phyloP scores from a whole-genome alignment of 2,113 vertebrate genomes.

The Anolis carolinensis region DNA sequence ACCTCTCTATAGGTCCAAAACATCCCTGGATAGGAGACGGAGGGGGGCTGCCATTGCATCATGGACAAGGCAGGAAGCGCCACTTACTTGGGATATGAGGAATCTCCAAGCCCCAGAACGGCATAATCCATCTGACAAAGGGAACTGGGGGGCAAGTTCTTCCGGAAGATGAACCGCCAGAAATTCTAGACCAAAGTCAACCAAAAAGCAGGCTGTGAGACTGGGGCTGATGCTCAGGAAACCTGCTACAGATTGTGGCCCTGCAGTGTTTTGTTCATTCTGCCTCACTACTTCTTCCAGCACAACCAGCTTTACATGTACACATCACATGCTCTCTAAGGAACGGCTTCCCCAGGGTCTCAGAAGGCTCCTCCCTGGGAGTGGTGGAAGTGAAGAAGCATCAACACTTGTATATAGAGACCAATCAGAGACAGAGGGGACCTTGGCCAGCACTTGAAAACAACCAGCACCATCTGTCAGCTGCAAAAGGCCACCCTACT shows the following conservation, averaged over 20 bases:
- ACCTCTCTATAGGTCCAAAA: too few relatives aligned
- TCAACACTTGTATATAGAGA: too few relatives aligned
- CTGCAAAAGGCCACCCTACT: too few relatives aligned
- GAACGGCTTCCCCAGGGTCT: too few relatives aligned
- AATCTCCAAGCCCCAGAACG: conserved; percentile 92
- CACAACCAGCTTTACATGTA: background rate
- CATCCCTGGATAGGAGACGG: background rate
- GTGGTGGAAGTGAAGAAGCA: too few relatives aligned
- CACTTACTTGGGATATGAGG: conserved; percentile 92
- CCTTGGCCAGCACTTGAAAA: too few relatives aligned
- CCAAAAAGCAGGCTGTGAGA: rapidly evolving
- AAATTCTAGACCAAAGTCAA: conserved; percentile 77
- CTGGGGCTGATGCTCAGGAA: rapidly evolving
- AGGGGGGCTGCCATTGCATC: background rate
- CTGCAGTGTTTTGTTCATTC: background rate
- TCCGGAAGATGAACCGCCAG: conserved; percentile 94
- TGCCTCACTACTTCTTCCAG: too few relatives aligned
- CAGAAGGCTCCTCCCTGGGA: too few relatives aligned
- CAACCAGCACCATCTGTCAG: too few relatives aligned
- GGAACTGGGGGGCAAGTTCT: conserved; percentile 80
- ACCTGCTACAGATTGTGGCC: background rate
- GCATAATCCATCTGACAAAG: conserved; percentile 89
- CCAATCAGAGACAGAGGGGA: background rate
- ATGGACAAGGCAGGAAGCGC: rapidly evolving
- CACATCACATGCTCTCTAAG: too few relatives aligned